phyloP scores from a whole-genome alignment of 53 echinoderm and acorn worm genomes.

The Henricia sp. region DNA sequence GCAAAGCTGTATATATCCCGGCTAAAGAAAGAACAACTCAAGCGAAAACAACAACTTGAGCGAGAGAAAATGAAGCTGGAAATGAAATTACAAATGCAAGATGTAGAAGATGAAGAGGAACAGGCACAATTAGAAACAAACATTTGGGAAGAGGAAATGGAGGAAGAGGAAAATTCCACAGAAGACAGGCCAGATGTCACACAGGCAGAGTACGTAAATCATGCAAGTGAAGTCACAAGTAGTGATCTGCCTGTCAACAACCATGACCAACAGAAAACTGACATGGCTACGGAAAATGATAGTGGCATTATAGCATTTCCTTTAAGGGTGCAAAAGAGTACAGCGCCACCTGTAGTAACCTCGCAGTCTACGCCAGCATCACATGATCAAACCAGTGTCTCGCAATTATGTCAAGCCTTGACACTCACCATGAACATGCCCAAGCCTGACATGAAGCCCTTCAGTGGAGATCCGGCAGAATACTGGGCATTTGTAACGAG shows the following conservation, averaged over 20 bases:
- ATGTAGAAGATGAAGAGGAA: slow-evolving; percentile 2
- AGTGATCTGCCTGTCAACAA: neutral
- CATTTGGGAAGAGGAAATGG: neutral
- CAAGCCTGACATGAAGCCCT: slow-evolving; percentile 23
- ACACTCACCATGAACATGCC: slow-evolving; percentile 19
- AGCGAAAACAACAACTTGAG: neutral
- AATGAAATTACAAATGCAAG: neutral
- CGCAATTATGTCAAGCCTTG: slow-evolving; percentile 9
- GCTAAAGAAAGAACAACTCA: neutral
- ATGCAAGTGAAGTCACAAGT: no score
- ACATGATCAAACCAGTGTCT: neutral
- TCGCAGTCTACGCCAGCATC: neutral
- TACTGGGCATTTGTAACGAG: slow-evolving; percentile 45
- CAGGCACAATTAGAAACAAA: neutral
- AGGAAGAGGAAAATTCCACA: neutral
- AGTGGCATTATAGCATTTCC: slow-evolving; percentile 2
- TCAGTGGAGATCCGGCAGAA: slow-evolving; percentile 62
- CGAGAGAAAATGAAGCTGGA: neutral
- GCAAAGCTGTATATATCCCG: neutral
- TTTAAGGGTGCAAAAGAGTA: neutral
- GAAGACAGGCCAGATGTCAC: slow-evolving; percentile 5
- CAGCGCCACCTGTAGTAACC: neutral
- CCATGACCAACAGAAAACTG: neutral
- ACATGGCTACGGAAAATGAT: neutral
- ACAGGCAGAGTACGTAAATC: no score